phyloP scores from a whole-genome alignment of 2,797 vertebrate genomes.

The Heteromormyrus szaboi region DNA sequence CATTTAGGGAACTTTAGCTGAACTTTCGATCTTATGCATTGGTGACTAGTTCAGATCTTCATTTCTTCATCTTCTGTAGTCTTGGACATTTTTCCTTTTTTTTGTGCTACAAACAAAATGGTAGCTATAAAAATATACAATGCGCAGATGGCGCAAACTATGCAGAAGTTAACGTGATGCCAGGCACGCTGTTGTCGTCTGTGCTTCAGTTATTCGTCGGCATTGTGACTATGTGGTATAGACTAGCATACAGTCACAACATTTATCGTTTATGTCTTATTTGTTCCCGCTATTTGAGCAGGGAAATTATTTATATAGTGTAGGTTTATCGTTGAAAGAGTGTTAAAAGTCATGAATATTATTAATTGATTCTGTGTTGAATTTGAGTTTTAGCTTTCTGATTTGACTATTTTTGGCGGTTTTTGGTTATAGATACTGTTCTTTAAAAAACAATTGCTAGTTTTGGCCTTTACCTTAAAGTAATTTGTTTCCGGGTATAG shows the following conservation, averaged over 20 bases:
- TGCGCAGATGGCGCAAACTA: neutral
- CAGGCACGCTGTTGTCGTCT: neutral
- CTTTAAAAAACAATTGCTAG: neutral
- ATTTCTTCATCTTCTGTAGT: neutral
- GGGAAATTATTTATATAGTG: neutral
- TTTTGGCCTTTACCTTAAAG: neutral
- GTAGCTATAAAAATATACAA: neutral
- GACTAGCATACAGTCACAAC: neutral
- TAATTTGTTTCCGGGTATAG: neutral
- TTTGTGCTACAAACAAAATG: neutral
- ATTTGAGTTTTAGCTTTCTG: neutral
- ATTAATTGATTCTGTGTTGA: neutral
- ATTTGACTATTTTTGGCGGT: neutral
- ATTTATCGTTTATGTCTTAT: neutral
- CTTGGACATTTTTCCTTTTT: neutral
- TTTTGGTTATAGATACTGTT: neutral
- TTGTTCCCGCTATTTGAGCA: neutral
- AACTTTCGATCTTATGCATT: neutral
- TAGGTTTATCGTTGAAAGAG: neutral
- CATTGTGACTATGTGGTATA: neutral
- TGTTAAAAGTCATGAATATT: neutral
- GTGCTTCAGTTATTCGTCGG: neutral
- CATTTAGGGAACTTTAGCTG: neutral
- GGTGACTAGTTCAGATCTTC: neutral
- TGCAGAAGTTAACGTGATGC: neutral